Evolutionary conservation across 1,140 invertebrate genomes (phyloP).

Genomic region (Hestina assimilis): DNA sequence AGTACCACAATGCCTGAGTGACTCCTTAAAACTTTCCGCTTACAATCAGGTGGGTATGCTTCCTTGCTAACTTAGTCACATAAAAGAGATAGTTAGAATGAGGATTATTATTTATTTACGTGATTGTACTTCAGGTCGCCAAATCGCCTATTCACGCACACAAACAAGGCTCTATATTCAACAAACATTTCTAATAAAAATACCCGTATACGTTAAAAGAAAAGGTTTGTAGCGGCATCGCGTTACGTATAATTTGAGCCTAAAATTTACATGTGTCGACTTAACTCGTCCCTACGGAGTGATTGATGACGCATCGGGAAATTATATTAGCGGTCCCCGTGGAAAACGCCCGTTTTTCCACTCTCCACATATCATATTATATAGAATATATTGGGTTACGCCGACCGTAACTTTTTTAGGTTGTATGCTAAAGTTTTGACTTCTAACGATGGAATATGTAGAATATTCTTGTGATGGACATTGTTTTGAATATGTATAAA

Average conservation of each 20-base stretch:
- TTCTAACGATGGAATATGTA: not conserved
- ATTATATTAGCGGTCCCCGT: constrained; percentile 58
- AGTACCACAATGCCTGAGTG: too few species aligned
- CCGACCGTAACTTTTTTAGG: not conserved
- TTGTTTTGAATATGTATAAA: too few species aligned
- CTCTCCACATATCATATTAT: constrained; percentile 4
- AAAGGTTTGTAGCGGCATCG: constrained; percentile 16
- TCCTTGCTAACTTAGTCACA: too few species aligned
- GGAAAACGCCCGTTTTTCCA: constrained; percentile 32
- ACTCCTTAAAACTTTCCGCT: too few species aligned
- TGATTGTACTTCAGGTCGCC: too few species aligned
- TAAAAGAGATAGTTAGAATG: too few species aligned
- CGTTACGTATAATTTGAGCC: constrained; percentile 58
- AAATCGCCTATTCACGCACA: too few species aligned
- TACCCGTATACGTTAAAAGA: not conserved
- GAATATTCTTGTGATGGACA: too few species aligned
- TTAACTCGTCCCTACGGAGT: constrained; percentile 60
- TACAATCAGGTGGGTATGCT: too few species aligned
- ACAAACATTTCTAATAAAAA: not conserved
- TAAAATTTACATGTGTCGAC: constrained; percentile 74
- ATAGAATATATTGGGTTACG: constrained; percentile 7
- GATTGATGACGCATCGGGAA: constrained; percentile 66
- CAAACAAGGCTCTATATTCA: too few species aligned
- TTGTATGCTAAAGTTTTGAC: not conserved
- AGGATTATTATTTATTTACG: too few species aligned